Evolutionary conservation across 2,113 vertebrate genomes (phyloP).

Genomic region (Forbesichthys papilliferus): DNA sequence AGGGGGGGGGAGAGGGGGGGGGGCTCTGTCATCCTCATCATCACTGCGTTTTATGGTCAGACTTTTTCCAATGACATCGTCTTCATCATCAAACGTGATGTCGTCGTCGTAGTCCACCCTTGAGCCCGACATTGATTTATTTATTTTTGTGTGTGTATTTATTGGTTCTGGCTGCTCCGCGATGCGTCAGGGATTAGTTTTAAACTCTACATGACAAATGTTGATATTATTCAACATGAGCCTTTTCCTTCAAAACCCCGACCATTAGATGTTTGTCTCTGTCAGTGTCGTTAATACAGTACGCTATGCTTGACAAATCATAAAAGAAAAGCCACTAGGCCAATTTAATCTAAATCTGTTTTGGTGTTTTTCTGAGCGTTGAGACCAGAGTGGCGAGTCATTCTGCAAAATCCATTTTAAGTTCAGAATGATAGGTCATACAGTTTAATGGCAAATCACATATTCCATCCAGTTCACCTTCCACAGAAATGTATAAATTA

Average conservation of each 20-base stretch:
- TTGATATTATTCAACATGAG: not conserved
- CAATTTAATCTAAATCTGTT: not conserved
- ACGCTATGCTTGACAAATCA: conserved; percentile 13
- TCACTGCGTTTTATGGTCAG: too few relatives aligned
- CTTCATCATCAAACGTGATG: too few relatives aligned
- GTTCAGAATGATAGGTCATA: conserved; percentile 46
- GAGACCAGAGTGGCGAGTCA: not conserved
- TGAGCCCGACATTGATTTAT: too few relatives aligned
- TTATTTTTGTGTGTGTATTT: too few relatives aligned
- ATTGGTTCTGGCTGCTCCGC: too few relatives aligned
- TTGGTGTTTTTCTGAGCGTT: not conserved
- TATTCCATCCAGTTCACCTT: conserved; percentile 55
- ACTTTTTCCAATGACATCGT: too few relatives aligned
- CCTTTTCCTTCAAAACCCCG: not conserved
- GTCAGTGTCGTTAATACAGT: not conserved
- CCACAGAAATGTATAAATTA: conserved; percentile 59
- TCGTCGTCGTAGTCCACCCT: too few relatives aligned
- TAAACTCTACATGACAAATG: not conserved
- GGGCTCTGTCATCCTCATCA: too few relatives aligned
- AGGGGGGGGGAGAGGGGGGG: not conserved
- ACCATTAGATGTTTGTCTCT: not conserved
- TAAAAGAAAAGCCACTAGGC: not conserved
- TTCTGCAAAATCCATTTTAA: conserved; percentile 20
- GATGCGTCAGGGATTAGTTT: not conserved
- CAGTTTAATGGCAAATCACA: conserved; percentile 61